phyloP scores from a whole-genome alignment of 2,113 vertebrate species.

The Garra rufa region DNA sequence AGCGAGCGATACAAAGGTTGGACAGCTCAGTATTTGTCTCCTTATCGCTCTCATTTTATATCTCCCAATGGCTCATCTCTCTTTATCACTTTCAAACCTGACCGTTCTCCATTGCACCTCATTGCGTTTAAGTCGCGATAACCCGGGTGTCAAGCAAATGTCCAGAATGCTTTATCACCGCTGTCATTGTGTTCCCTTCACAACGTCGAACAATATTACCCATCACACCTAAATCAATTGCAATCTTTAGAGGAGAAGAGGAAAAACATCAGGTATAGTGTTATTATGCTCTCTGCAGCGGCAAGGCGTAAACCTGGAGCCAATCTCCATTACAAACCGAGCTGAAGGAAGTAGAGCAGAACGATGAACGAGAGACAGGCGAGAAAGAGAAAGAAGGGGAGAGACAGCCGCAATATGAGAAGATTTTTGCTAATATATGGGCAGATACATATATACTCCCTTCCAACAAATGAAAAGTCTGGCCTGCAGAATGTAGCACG shows the following conservation, averaged over 20 bases:
- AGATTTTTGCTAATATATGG: slow-evolving; percentile 13
- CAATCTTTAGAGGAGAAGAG: slow-evolving; percentile 35
- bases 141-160: slow-evolving; percentile 36
- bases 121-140: slow-evolving; percentile 28
- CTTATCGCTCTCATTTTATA: slow-evolving; percentile 22
- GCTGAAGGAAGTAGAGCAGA: slow-evolving; percentile 34
- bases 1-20: not conserved
- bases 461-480: not conserved
- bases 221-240: slow-evolving; percentile 46
- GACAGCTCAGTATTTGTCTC: slow-evolving; percentile 7
- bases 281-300: slow-evolving; percentile 24
- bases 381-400: slow-evolving; percentile 7
- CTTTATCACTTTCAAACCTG: slow-evolving; percentile 31
- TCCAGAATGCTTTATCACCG: slow-evolving; percentile 38
- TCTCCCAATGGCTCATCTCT: slow-evolving; percentile 33
- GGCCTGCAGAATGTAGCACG: not conserved
- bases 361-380: not conserved
- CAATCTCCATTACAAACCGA: slow-evolving; percentile 43
- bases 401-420: not conserved
- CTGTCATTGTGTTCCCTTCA: slow-evolving; percentile 28
- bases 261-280: slow-evolving; percentile 36
- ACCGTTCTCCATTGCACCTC: slow-evolving; percentile 15
- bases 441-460: slow-evolving; percentile 5
- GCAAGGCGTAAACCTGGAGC: slow-evolving; percentile 42
- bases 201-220: slow-evolving; percentile 9